Base-by-base conservation (phyloP, 1,140 invertebrate species). In the Vollenhovia emeryi region DNA sequence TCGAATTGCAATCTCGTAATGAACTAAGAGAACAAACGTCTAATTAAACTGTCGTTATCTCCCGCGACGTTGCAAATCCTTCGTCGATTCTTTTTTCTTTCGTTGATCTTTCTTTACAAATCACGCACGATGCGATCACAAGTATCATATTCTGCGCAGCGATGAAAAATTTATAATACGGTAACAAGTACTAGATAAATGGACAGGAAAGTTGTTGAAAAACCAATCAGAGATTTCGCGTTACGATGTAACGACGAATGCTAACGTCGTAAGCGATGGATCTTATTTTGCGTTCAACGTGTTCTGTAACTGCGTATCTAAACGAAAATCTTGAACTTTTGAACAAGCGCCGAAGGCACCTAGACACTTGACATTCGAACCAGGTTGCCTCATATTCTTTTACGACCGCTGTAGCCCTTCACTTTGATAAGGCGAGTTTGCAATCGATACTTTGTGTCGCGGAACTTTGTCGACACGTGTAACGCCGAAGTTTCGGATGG, bases 361-460 rank as follows among this genome's bases (percentile, higher is more conserved):
- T 43, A 43, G 48, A 36, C 84, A 82, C 59, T 91, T 89, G 83
- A 82, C 78, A 91, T 91, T 90, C 89, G 76, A 57, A 68, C 33
- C 87, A 71, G 30, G 48, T 18, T 48, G 43, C 66, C 57, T 91
- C 84, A 57, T 91, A 91, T 90, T 88, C 73, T 85, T 89, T 90
- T 90, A 91, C 86, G 88, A 89, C 45, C 59, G 36, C 4, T 59
- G 48, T 57, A 86, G 69, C 33, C 43, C 48, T 62, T 73, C 71
- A 60, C 80, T 48, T 88, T 86, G 86, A 89, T 90, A 90, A 91
- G 82, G n/a, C 55, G 48, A 90, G 50, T 89, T 88, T 76, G 40
- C 71, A 87, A 91, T 90, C 89, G 85, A 89, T 91, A 91, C 69
- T 88, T 87, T 21, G 82, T 83, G 52, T 74, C 57, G 21, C 55